These are phyloP conservation scores for Stictonetta naevosa DNA, from an alignment of 2,113 vertebrate genomes.

Conservation along the genomic window DNA sequence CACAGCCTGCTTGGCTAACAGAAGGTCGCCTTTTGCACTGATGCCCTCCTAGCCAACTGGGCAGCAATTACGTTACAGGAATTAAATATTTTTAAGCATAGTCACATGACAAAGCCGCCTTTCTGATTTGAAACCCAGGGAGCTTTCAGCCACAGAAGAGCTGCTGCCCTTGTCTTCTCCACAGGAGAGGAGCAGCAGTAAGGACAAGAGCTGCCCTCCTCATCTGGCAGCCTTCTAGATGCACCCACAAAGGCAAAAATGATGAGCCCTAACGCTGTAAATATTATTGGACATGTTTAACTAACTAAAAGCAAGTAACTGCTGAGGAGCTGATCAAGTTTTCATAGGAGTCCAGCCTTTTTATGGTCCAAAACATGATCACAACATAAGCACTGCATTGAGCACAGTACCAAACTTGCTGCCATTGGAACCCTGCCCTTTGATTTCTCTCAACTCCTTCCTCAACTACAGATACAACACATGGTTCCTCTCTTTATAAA, in stretches of 20 bases:
- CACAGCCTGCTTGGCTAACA: fast-evolving
- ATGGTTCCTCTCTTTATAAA: background rate
- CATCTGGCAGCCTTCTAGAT: background rate
- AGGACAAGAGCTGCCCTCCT: fast-evolving
- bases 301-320: background rate
- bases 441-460: background rate
- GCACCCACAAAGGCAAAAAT: background rate
- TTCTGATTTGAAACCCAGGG: background rate
- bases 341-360: background rate
- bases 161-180: background rate
- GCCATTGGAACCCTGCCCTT: background rate
- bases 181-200: fast-evolving
- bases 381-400: fast-evolving
- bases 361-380: background rate
- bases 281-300: background rate
- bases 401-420: background rate
- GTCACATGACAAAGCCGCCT: background rate
- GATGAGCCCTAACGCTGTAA: background rate
- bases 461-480: background rate
- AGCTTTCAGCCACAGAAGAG: background rate
- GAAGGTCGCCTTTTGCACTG: background rate
- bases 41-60: background rate
- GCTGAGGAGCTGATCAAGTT: background rate
- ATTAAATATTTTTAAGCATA: background rate
- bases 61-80: background rate